These are phyloP conservation scores for Pseudobourletiella spinata DNA, from an alignment of 1,140 invertebrate species.

Conservation along the genomic window DNA sequence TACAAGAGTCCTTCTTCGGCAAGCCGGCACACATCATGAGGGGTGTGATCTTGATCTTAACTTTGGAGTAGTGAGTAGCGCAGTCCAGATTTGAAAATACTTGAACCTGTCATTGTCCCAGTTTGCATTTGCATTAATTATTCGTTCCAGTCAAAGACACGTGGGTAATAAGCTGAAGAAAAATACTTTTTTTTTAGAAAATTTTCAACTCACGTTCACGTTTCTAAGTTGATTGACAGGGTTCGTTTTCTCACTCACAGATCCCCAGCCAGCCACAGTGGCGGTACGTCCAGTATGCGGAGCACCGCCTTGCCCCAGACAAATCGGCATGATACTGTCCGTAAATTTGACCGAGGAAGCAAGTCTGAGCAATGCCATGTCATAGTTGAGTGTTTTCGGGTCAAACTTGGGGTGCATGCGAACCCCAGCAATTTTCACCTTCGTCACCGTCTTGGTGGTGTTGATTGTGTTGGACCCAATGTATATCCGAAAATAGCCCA, in stretches of 20 bases:
- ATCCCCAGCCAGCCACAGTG: conserved; percentile 75
- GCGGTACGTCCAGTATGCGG: conserved; percentile 58
- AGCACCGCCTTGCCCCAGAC: conserved; percentile 58
- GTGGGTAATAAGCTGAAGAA: too few species aligned
- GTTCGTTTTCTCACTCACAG: conserved; percentile 63
- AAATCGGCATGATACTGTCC: conserved; percentile 69
- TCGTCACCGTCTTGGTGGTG: background rate
- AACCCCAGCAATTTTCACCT: background rate
- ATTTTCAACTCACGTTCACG: conserved; percentile 49
- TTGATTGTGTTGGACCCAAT: background rate
- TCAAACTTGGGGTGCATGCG: conserved; percentile 46
- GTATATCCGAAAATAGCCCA: background rate
- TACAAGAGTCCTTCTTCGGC: conserved; percentile 32
- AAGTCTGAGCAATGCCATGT: conserved; percentile 68
- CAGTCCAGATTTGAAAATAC: conserved; percentile 68
- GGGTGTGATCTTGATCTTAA: conserved; percentile 65
- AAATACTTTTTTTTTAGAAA: too few species aligned
- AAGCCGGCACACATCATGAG: conserved; percentile 45
- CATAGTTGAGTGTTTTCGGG: conserved; percentile 73
- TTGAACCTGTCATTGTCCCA: conserved; percentile 72
- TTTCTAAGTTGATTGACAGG: conserved; percentile 68
- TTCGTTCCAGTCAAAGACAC: too few species aligned
- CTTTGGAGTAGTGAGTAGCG: conserved; percentile 64
- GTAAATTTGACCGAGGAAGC: conserved; percentile 64
- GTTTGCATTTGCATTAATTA: conserved; percentile 56